Evolutionary conservation across 2,113 vertebrate genomes (phyloP).

Genomic region (Setophaga kirtlandii): DNA sequence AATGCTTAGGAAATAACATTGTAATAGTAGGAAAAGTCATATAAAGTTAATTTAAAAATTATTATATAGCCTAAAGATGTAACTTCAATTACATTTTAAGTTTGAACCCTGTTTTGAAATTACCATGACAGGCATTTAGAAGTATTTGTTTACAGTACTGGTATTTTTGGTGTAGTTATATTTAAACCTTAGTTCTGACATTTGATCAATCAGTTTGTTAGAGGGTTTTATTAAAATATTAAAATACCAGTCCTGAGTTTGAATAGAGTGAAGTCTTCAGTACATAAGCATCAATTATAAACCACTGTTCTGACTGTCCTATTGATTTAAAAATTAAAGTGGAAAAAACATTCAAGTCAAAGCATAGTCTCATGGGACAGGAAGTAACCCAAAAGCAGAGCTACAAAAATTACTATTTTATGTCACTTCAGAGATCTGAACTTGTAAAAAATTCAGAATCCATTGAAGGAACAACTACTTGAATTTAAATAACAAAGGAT

Average conservation of each 20-base stretch:
- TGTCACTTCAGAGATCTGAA: not conserved
- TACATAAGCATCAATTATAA: not conserved
- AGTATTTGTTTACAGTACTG: not conserved
- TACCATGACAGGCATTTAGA: not conserved
- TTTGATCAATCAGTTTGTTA: not conserved
- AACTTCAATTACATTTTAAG: not conserved
- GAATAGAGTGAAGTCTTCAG: not conserved
- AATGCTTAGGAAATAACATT: not conserved
- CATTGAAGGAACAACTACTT: not conserved
- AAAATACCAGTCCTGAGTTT: not conserved
- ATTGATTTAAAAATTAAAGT: not conserved
- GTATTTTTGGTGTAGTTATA: not conserved
- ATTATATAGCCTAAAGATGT: not conserved
- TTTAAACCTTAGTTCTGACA: not conserved
- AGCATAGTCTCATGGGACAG: not conserved
- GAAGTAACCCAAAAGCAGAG: not conserved
- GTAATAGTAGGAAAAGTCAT: not conserved
- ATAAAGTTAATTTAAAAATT: not conserved
- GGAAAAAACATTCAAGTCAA: not conserved
- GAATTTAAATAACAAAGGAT: not conserved
- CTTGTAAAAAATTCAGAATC: not conserved
- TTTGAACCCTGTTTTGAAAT: not conserved
- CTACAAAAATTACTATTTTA: not conserved
- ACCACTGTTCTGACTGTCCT: not conserved
- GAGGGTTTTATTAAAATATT: not conserved